Evolutionary conservation across 2,113 vertebrate species (phyloP), one percentile per base, ranked within the genome.

Genomic region (Nematolebias whitei): DNA sequence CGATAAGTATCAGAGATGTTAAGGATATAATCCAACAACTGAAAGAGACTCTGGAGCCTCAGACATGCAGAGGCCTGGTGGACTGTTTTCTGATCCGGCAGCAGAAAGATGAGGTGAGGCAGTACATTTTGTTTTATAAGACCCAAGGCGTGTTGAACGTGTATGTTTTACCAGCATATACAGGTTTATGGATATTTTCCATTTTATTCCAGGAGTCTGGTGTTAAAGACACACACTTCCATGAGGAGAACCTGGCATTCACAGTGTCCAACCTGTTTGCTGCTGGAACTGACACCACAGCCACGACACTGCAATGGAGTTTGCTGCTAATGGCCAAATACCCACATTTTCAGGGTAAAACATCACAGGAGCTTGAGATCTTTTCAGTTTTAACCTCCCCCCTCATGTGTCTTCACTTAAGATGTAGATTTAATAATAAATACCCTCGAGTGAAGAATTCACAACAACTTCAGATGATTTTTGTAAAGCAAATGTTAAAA

Each of bases 341-440:
- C 24, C 92, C 93, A 22, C 80, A 90, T 6, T 75, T 94, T 62
- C 93, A 94, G 66, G 88, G 93, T 94, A 78, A 70, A 63, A 24
- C 29, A 20, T 29, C n/a, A n/a, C n/a, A n/a, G n/a, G n/a, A n/a
- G n/a, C n/a, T n/a, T n/a, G n/a, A n/a, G n/a, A n/a, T n/a, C n/a
- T n/a, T n/a, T n/a, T n/a, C n/a, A n/a, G n/a, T n/a, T n/a, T n/a
- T n/a, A n/a, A n/a, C n/a, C n/a, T n/a, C n/a, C n/a, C n/a, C n/a
- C n/a, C n/a, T n/a, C n/a, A n/a, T n/a, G n/a, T n/a, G n/a, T n/a
- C n/a, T n/a, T n/a, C n/a, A n/a, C n/a, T n/a, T n/a, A n/a, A n/a
- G n/a, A n/a, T n/a, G n/a, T n/a, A n/a, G n/a, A n/a, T n/a, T n/a
- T n/a, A n/a, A n/a, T n/a, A 19, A n/a, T 20, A 4, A 53, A 16